Conservation (phyloP, 2,113 vertebrate species). For the Stomatorhinus ivindoensis region DNA sequence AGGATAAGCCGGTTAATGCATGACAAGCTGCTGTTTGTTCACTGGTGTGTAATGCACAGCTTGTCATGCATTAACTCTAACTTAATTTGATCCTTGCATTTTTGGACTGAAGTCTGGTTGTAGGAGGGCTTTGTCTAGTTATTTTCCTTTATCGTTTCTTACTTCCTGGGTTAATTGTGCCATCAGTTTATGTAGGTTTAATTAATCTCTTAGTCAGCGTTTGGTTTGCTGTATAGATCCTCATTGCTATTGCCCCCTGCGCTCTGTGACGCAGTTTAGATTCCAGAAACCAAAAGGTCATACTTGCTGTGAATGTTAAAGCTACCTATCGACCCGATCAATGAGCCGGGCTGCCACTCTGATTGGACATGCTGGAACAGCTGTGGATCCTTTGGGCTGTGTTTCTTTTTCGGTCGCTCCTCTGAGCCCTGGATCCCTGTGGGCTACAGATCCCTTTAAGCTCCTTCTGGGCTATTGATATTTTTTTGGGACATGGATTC, state of each 20-base stretch:
- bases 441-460: background rate
- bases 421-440: background rate
- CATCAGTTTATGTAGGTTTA: background rate
- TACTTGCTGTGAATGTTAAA: constrained; percentile 55
- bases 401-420: background rate
- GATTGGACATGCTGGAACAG: background rate
- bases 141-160: background rate
- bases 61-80: background rate
- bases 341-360: background rate
- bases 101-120: background rate
- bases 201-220: background rate
- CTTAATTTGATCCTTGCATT: background rate
- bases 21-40: background rate
- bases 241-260: background rate
- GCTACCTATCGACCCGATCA: constrained; percentile 28
- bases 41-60: background rate
- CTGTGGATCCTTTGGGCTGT: background rate
- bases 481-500: background rate
- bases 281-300: constrained; percentile 19
- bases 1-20: background rate
- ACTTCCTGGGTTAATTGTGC: background rate
- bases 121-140: background rate
- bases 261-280: background rate
- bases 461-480: background rate
- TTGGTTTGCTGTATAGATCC: background rate